Base-by-base conservation (phyloP, 1,140 invertebrate genomes). In the Druon quercuslanigerum region DNA sequence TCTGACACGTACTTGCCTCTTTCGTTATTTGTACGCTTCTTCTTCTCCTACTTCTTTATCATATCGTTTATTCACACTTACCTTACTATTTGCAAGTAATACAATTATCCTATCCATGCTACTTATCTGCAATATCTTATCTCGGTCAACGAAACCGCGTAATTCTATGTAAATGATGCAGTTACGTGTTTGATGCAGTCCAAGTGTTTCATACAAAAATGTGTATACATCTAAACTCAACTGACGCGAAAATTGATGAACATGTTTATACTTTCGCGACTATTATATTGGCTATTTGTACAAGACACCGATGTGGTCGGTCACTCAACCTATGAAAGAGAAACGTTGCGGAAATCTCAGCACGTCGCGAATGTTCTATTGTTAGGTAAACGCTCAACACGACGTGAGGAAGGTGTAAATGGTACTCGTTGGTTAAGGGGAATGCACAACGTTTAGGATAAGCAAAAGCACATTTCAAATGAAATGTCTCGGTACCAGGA, bases 381-480 rank as follows among this genome's bases (percentile, higher is more conserved):
- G 60, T 66, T 66, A 66, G 60, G 60, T 66, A 66, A 66, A 66
- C 60, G 57, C 13, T 3, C 40, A 33, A 25, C 60, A 33, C 40
- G 60, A 66, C 33, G 33, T 66, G 60, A 66, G 60, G 20, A 66
- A 66, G 60, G 60, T 66, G 33, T 66, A 66, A 66, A 66, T 66
- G 57, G 19, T 66, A 40, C 57, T 66, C 20, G 20, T 66, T 66
- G 57, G 57, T 60, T 66, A 60, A 60, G 60, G 33, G 16, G 60
- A 66, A 66, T 54, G 52, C 17, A 54, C 52, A 54, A 54, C 16
- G n/a, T 54, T 19, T 54, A 17, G 17, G 52, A 40, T 40, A 46
- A 33, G 25, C 60, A 40, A 46, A 66, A 40, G 60, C 5, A 66
- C 9, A 13, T 66, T 40, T 40, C 14, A 0, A 66, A 25, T 25